Conservation (phyloP, 2,797 vertebrate genomes). For the Chaetophractus vellerosus region DNA sequence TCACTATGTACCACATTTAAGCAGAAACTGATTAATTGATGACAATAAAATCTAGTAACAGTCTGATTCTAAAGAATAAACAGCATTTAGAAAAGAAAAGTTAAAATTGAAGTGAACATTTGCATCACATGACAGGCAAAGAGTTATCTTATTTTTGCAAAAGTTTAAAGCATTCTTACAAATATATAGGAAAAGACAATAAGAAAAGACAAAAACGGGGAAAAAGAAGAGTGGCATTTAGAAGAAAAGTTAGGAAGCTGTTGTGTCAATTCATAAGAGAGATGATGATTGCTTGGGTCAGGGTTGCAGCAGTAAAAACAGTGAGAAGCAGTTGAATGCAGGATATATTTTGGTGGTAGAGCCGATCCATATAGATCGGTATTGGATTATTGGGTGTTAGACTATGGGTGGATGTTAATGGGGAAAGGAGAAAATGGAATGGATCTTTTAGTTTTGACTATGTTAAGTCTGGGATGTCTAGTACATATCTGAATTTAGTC, state of each 20-base stretch:
- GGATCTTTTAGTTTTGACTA: background rate
- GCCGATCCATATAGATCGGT: background rate
- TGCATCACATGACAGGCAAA: background rate
- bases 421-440: background rate
- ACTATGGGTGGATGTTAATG: background rate
- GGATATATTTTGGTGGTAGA: background rate
- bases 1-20: background rate
- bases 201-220: background rate
- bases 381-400: background rate
- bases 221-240: background rate
- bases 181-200: background rate
- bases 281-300: background rate
- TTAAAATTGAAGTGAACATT: constrained; percentile 30
- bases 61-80: constrained; percentile 8
- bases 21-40: background rate
- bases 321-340: background rate
- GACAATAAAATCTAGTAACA: background rate
- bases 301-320: background rate
- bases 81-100: background rate
- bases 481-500: background rate
- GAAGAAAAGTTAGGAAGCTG: background rate
- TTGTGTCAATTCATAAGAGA: background rate
- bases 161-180: constrained; percentile 19
- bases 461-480: background rate
- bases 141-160: background rate